Percentiles rank a stretch among this genome's conserved stretches.
phyloP scores from a whole-genome alignment of 2,888 invertebrate species.

The Tetropium fuscum region DNA sequence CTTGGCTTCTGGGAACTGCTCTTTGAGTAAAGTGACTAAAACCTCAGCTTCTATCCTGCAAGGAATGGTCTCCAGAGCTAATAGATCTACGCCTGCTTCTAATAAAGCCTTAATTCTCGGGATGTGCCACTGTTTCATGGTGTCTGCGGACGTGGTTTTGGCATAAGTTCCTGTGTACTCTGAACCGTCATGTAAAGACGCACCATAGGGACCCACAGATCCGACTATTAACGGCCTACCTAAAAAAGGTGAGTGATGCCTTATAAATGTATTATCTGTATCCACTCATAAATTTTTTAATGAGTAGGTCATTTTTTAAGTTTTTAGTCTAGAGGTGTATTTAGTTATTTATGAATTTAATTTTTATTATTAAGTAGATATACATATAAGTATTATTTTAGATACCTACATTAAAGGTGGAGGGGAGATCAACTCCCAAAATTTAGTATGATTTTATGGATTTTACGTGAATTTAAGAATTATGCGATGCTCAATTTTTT shows the following conservation, averaged over 20 bases:
- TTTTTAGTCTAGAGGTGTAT: neutral
- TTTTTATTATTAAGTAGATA: no score
- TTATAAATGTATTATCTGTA: no score
- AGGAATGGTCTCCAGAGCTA: conserved; percentile 95
- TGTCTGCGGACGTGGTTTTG: conserved; percentile 71
- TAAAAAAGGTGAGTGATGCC: conserved; percentile 38
- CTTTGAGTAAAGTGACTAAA: conserved; percentile 79
- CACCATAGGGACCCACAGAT: conserved; percentile 94
- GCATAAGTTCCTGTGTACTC: conserved; percentile 93
- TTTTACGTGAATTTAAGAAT: no score
- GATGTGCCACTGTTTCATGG: conserved; percentile 86
- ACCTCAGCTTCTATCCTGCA: conserved; percentile 85
- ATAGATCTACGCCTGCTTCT: conserved; percentile 83
- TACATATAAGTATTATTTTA: no score
- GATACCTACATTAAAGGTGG: no score
- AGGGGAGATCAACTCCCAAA: no score
- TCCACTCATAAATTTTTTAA: no score
- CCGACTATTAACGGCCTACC: conserved; percentile 80
- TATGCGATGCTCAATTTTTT: no score
- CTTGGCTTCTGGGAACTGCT: conserved; percentile 80
- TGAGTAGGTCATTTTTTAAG: neutral
- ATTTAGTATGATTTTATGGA: no score
- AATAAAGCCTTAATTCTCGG: conserved; percentile 83
- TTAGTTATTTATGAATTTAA: no score
- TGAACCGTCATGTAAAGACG: conserved; percentile 89